A percentile compares a stretch with the other conserved stretches of the same genome.
Conservation (phyloP, 2,113 vertebrate genomes). For the Mustela nigripes region DNA sequence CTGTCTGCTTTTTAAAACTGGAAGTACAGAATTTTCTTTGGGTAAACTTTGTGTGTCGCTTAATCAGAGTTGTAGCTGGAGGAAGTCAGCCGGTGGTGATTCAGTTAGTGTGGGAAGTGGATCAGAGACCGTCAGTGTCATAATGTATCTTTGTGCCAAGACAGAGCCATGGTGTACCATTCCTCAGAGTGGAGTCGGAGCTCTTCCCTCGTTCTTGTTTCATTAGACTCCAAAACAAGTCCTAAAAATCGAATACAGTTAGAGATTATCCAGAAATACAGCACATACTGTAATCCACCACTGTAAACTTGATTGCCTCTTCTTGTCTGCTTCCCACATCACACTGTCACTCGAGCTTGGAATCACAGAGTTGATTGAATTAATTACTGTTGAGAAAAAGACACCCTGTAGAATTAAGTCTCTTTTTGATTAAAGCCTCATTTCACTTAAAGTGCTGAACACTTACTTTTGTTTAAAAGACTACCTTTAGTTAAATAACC, state of each 20-base stretch:
- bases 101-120: background rate
- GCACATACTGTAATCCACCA: background rate
- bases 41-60: background rate
- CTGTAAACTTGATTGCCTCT: background rate
- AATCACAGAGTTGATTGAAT: slow-evolving; percentile 48
- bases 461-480: slow-evolving; percentile 46
- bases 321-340: background rate
- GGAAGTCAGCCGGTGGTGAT: background rate
- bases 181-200: background rate
- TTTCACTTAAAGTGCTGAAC: background rate
- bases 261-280: background rate
- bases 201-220: background rate
- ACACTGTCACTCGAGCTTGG: background rate
- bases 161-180: background rate
- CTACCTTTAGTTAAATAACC: background rate
- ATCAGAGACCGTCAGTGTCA: background rate
- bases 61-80: background rate
- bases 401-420: slow-evolving; percentile 36
- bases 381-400: slow-evolving; percentile 15
- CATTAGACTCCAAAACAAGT: background rate
- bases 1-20: slow-evolving; percentile 53
- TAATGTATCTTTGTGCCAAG: background rate
- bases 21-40: slow-evolving; percentile 42
- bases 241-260: background rate
- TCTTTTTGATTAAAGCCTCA: slow-evolving; percentile 61